Conservation (phyloP, 2,888 invertebrate species). For the Dioctria rufipes region DNA sequence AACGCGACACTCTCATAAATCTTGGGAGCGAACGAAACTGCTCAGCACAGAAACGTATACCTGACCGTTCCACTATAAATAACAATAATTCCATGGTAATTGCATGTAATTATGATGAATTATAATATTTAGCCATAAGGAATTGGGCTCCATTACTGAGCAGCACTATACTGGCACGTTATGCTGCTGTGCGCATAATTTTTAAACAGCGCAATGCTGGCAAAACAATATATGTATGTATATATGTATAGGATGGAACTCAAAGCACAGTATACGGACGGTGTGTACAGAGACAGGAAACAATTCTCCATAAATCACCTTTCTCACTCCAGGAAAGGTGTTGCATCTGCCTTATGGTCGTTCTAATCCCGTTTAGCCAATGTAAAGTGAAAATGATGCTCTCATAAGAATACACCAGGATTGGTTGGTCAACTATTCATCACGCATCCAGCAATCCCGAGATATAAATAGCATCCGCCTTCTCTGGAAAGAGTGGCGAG, state of each 20-base stretch:
- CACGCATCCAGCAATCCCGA: constrained; percentile 15
- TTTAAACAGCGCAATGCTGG: not conserved
- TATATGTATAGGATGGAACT: not conserved
- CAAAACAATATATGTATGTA: too few relatives aligned
- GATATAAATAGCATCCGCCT: constrained; percentile 22
- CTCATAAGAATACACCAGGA: constrained; percentile 20
- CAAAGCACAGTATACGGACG: not conserved
- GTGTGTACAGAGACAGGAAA: not conserved
- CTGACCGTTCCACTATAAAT: constrained; percentile 35
- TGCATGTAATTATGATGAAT: constrained; percentile 54
- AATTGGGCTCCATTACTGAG: constrained; percentile 13
- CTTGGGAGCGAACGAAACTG: not conserved
- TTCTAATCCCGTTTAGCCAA: constrained; percentile 33
- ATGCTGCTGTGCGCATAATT: constrained; percentile 19
- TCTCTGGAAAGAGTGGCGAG: constrained; percentile 5
- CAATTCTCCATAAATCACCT: constrained; percentile 52
- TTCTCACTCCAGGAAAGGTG: constrained; percentile 43
- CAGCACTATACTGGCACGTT: not conserved
- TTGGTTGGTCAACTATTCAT: constrained; percentile 29
- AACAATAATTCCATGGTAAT: constrained; percentile 46
- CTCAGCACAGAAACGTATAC: not conserved
- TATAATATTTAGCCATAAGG: constrained; percentile 50
- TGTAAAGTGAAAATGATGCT: constrained; percentile 13
- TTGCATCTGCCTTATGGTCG: constrained; percentile 27
- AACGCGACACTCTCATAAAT: constrained; percentile 37